Percentiles rank a stretch among this genome's conserved stretches.
Conservation (phyloP, 2,888 invertebrate species). For the Suillia variegata region DNA sequence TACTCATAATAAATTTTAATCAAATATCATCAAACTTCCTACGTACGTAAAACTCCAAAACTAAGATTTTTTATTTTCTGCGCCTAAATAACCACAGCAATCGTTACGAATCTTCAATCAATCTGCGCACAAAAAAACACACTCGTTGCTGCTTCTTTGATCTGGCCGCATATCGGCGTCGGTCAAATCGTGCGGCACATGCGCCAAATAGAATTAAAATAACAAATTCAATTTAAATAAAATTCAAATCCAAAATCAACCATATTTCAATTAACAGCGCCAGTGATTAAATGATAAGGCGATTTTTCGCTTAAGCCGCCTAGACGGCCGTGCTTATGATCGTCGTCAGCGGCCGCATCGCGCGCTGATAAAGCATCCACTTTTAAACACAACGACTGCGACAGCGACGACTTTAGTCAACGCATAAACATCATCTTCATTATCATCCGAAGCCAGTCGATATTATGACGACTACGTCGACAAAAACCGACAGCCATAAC, state of each 20-base stretch:
- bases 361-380: not conserved
- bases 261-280: conserved; percentile 27
- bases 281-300: conserved; percentile 27
- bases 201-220: conserved; percentile 4
- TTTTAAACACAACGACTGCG: not conserved
- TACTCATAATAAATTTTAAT: too few relatives aligned
- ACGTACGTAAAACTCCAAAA: not conserved
- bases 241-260: conserved; percentile 28
- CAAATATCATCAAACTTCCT: not conserved
- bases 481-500: not conserved
- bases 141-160: too few relatives aligned
- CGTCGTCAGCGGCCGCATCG: not conserved
- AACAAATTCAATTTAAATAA: conserved; percentile 24
- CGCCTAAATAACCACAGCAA: conserved; percentile 54
- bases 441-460: conserved; percentile 12
- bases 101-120: conserved; percentile 54
- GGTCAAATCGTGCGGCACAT: not conserved
- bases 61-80: conserved; percentile 23
- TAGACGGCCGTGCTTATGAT: not conserved
- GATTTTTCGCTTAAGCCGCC: not conserved
- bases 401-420: not conserved
- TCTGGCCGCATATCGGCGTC: conserved; percentile 26
- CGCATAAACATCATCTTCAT: conserved; percentile 11
- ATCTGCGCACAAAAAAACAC: conserved; percentile 45
- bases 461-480: not conserved